Evolutionary conservation across 2,113 vertebrate species (phyloP).

Genomic region (Anarhynchus alexandrinus): DNA sequence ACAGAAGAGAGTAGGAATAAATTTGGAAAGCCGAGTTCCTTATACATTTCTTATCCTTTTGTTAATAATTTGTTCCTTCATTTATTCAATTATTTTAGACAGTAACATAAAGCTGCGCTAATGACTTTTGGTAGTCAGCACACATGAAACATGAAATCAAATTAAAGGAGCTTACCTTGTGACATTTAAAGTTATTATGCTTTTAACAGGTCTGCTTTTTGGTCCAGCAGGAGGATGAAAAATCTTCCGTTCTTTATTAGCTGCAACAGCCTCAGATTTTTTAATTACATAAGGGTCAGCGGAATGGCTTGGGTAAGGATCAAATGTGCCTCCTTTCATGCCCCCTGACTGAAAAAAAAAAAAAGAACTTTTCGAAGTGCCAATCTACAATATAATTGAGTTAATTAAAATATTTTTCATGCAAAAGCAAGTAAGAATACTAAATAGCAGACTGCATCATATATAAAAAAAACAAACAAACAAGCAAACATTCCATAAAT

Average conservation of each 20-base stretch:
- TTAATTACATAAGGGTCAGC: conserved; percentile 65
- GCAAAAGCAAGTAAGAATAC: neutral
- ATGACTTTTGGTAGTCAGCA: neutral
- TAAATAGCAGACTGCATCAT: neutral
- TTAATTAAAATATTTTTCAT: neutral
- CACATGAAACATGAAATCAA: neutral
- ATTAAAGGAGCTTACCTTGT: conserved; percentile 70
- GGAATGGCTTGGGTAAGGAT: conserved; percentile 77
- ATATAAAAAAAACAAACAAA: accelerated
- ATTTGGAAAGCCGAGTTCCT: neutral
- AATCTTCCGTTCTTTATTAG: conserved; percentile 49
- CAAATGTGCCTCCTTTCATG: conserved; percentile 87
- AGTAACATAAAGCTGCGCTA: neutral
- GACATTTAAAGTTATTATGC: conserved; percentile 78
- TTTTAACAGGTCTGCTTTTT: conserved; percentile 79
- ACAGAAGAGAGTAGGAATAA: neutral
- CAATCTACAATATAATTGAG: neutral
- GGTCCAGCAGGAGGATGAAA: conserved; percentile 76
- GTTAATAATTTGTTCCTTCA: neutral
- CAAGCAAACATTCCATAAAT: neutral
- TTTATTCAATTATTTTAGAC: neutral
- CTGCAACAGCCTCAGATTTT: neutral
- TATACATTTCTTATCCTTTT: neutral
- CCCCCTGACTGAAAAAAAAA: conserved; percentile 72
- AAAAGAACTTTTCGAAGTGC: neutral